Base-by-base conservation (phyloP, 1,140 invertebrate genomes). In the Lepidurus arcticus region DNA sequence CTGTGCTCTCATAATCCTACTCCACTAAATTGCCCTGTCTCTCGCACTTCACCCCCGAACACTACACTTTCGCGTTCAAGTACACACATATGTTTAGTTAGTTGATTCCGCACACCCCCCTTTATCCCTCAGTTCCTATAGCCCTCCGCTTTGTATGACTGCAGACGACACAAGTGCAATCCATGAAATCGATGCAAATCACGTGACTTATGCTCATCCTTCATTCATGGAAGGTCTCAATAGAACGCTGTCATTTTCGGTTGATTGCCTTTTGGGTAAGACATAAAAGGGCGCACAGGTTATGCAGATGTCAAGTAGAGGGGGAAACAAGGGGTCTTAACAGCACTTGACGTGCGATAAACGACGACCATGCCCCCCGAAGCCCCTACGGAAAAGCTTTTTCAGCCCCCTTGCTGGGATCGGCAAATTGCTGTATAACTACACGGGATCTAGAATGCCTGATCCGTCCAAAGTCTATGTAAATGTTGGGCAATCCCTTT, bases 131-230 rank as follows among this genome's bases (percentile, higher is more conserved):
- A 9, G 13, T 47, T 47, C 16, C 45, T 47, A 7, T 47, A 11
- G 5, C 53, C 53, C 34, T 34, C 34, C 53, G n/a, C 16, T 65
- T n/a, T 65, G 53, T 65, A n/a, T 13, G 13, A 7, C 1, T 21
- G 1, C 53, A 13, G 9, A 65, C 53, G 53, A 13, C 53, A 13
- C 5, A 13, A n/a, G 9, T 7, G 13, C 53, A 65, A 4, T 16
- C 53, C 53, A 65, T 65, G 53, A 65, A 65, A 65, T 65, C 53
- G 53, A 65, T 65, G 53, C 53, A 65, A 65, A 65, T 65, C 53
- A 65, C 53, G 53, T 65, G 53, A 65, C 53, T 65, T 13, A 13
- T 13, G 53, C 53, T 65, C 53, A 65, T 65, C 53, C 53, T 65
- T 65, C 53, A 65, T 65, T 65, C 53, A 65, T 65, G 53, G 53